These are phyloP conservation scores for Anguilla pacifica DNA, from an alignment of 2,797 vertebrate species.

Conservation along the genomic window DNA sequence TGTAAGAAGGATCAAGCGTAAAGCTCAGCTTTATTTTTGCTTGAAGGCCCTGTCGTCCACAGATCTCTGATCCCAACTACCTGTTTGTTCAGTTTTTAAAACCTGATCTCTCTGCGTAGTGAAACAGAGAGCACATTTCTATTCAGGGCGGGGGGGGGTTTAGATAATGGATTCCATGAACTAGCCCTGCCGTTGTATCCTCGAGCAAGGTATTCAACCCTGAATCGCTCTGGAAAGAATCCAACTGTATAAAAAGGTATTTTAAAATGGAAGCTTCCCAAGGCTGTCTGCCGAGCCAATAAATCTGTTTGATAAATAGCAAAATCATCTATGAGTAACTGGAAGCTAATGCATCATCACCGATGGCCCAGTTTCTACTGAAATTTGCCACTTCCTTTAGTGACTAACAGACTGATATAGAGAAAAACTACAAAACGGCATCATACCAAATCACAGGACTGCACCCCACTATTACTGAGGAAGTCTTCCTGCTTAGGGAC, in stretches of 20 bases:
- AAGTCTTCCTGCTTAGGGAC: too few relatives aligned
- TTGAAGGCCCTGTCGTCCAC: not conserved
- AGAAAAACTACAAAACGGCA: not conserved
- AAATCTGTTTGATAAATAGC: not conserved
- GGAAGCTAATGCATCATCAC: not conserved
- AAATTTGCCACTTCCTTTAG: not conserved
- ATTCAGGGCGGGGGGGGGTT: not conserved
- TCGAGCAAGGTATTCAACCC: not conserved
- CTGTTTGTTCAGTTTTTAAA: not conserved
- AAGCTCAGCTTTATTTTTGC: not conserved
- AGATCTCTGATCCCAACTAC: not conserved
- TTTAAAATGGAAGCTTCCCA: not conserved
- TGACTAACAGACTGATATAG: not conserved
- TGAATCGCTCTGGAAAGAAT: not conserved
- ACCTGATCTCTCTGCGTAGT: not conserved
- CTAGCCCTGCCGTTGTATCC: not conserved
- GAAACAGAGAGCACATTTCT: not conserved
- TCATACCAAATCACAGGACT: not conserved
- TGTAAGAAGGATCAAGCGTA: not conserved
- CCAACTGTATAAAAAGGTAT: not conserved
- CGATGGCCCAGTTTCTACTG: not conserved
- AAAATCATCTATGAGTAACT: not conserved
- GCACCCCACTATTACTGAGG: not conserved
- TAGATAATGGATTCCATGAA: not conserved
- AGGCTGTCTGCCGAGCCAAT: not conserved